phyloP scores from a whole-genome alignment of 1,140 invertebrate species.

The Holotrichia oblita region DNA sequence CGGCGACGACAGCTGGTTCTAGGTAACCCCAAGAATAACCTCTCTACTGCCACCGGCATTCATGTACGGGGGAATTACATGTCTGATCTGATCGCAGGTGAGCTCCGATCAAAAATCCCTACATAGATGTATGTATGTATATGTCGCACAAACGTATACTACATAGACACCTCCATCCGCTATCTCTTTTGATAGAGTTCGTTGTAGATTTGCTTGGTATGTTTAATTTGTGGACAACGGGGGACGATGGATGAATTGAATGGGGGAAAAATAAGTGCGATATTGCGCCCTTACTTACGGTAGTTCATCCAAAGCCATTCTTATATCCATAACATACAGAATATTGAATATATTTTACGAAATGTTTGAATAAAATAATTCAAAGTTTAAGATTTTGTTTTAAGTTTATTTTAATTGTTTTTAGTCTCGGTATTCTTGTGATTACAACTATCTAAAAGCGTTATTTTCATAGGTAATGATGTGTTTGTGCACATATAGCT shows the following conservation, averaged over 20 bases:
- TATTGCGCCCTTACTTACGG: no score
- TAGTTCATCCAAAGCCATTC: no score
- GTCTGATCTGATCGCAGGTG: slow-evolving; percentile 31
- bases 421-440: no score
- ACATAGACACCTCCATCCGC: background rate
- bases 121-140: background rate
- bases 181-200: background rate
- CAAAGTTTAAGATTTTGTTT: no score
- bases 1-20: slow-evolving; percentile 33
- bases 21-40: slow-evolving; percentile 32
- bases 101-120: slow-evolving; percentile 30
- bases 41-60: slow-evolving; percentile 26
- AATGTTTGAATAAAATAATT: no score
- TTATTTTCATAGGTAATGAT: no score
- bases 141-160: background rate
- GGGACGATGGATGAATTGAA: background rate
- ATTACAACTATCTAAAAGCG: no score
- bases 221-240: slow-evolving; percentile 8
- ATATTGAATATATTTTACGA: no score
- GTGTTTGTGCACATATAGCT: no score
- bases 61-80: slow-evolving; percentile 20
- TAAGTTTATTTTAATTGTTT: no score
- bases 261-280: background rate
- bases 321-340: no score
- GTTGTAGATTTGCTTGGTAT: slow-evolving; percentile 7